These are phyloP conservation scores for Tenthredo livida DNA, from an alignment of 2,888 invertebrate genomes.

Conservation along the genomic window DNA sequence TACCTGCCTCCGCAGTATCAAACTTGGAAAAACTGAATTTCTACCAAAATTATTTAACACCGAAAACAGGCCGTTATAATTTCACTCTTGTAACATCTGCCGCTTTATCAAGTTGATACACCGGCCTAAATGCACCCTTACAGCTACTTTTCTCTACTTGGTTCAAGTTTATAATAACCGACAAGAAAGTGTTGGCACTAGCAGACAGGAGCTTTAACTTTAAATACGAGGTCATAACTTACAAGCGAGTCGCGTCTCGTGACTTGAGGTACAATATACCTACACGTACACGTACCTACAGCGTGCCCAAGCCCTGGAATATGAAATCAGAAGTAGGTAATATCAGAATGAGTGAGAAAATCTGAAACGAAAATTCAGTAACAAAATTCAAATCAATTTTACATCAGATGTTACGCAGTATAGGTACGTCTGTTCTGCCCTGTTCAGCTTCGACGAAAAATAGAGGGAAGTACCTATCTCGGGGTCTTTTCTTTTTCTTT, in stretches of 20 bases:
- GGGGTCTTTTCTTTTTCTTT: no score
- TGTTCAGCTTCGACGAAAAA: no score
- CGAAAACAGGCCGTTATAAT: background rate
- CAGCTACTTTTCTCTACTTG: background rate
- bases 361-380: background rate
- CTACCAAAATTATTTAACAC: background rate
- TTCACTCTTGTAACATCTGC: background rate
- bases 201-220: constrained; percentile 15
- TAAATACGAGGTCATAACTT: constrained; percentile 12
- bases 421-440: no score
- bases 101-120: background rate
- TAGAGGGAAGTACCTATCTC: no score
- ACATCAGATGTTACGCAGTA: no score
- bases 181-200: background rate
- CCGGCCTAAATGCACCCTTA: background rate
- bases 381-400: no score
- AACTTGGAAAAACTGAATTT: no score
- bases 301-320: background rate
- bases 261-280: background rate
- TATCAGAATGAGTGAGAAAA: background rate
- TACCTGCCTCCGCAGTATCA: no score
- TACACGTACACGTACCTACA: no score
- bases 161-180: background rate
- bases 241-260: background rate
- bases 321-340: background rate